Evolutionary conservation across 2,797 vertebrate genomes (phyloP).

Genomic region (Pyrocephalus nanus): DNA sequence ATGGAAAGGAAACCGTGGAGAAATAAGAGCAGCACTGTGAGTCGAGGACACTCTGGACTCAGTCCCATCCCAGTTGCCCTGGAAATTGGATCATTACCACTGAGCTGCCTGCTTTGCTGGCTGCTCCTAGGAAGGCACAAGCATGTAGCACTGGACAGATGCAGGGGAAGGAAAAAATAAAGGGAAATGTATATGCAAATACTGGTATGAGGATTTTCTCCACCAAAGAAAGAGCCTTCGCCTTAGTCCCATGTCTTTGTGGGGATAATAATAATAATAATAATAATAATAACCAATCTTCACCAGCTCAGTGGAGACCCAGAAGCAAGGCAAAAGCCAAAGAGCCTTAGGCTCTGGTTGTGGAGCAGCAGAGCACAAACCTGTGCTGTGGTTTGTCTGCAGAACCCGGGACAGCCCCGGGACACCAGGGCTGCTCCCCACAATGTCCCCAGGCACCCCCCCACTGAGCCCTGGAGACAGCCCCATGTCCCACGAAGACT

Average conservation of each 20-base stretch:
- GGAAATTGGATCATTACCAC: slow-evolving; percentile 41
- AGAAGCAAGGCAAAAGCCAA: not conserved
- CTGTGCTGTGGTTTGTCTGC: not conserved
- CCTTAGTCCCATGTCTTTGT: not conserved
- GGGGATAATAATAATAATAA: not conserved
- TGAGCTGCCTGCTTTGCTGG: not conserved
- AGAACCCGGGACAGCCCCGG: not conserved
- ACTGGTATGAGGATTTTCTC: not conserved
- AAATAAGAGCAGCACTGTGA: slow-evolving; percentile 54
- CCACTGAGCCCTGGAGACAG: not conserved
- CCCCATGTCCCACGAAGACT: not conserved
- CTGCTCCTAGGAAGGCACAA: not conserved
- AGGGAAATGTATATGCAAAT: not conserved
- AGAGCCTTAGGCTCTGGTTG: not conserved
- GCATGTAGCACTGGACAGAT: not conserved
- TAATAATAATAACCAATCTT: not conserved
- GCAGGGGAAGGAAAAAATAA: not conserved
- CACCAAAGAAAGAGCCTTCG: not conserved
- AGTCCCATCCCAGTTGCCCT: slow-evolving; percentile 23
- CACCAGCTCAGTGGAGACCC: not conserved
- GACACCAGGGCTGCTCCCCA: not conserved
- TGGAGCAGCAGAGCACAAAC: not conserved
- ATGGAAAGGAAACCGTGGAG: slow-evolving; percentile 32
- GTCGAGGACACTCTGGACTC: not conserved
- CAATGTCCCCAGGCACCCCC: not conserved